phyloP scores from a whole-genome alignment of 1,140 invertebrate genomes.

The Apocrypta bakeri region DNA sequence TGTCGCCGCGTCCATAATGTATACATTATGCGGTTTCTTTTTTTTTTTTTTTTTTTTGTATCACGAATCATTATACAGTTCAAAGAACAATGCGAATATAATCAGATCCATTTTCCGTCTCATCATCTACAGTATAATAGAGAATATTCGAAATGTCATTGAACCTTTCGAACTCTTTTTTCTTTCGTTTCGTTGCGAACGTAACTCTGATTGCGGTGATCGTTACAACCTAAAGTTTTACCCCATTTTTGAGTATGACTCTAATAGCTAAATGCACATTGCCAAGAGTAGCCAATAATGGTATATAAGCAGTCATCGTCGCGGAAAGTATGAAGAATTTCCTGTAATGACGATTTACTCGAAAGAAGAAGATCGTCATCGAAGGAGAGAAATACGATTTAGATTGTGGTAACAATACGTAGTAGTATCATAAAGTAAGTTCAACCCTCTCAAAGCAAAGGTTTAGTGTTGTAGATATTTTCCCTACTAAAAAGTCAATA shows the following conservation, averaged over 20 bases:
- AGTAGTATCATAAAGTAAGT: not conserved
- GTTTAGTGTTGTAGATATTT: no score
- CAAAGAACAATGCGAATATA: not conserved
- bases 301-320: not conserved
- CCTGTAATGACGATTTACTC: not conserved
- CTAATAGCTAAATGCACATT: not conserved
- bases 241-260: not conserved
- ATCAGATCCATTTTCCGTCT: not conserved
- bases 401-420: not conserved
- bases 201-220: not conserved
- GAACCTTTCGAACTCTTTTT: slow-evolving; percentile 1
- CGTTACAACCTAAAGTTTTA: slow-evolving; percentile 7
- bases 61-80: slow-evolving; percentile 4
- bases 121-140: not conserved
- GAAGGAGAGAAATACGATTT: not conserved
- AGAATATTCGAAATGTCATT: not conserved
- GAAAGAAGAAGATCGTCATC: not conserved
- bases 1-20: slow-evolving; percentile 33
- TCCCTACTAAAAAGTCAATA: not conserved
- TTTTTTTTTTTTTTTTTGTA: no score
- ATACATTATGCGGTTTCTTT: slow-evolving; percentile 3
- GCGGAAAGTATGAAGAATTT: not conserved
- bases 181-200: not conserved
- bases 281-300: not conserved
- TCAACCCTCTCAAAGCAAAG: not conserved